phyloP scores from a whole-genome alignment of 2,113 vertebrate species.

The Willisornis vidua region DNA sequence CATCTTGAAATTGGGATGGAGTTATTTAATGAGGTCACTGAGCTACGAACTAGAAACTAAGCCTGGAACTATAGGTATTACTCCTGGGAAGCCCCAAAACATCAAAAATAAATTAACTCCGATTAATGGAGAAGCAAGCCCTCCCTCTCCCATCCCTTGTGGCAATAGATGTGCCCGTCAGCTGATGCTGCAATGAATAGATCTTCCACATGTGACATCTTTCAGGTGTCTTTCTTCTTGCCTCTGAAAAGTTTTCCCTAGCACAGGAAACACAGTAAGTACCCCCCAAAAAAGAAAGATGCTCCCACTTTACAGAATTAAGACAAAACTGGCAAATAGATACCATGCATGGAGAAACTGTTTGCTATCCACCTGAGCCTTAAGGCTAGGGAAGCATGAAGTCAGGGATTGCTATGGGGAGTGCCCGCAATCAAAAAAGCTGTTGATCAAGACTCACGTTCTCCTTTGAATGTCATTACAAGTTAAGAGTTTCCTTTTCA shows the following conservation, averaged over 20 bases:
- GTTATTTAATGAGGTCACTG: slow-evolving; percentile 54
- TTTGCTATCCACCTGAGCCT: not conserved
- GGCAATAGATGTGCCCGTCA: not conserved
- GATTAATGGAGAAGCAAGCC: slow-evolving; percentile 19
- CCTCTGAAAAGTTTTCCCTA: not conserved
- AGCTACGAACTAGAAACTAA: slow-evolving; percentile 47
- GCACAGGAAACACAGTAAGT: not conserved
- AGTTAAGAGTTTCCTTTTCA: not conserved
- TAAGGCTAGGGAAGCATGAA: not conserved
- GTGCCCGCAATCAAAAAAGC: not conserved
- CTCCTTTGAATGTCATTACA: not conserved
- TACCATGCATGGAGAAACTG: rapidly evolving
- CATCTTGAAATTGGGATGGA: slow-evolving; percentile 27
- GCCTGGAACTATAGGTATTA: slow-evolving; percentile 44
- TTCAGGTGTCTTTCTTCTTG: not conserved
- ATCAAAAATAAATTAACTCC: slow-evolving; percentile 58
- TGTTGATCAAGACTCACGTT: not conserved
- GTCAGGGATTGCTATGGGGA: not conserved
- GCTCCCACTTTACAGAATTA: not conserved
- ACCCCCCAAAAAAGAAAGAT: not conserved
- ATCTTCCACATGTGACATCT: not conserved
- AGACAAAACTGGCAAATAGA: not conserved
- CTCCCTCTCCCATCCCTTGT: not conserved
- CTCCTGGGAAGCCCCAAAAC: slow-evolving; percentile 49
- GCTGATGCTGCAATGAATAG: not conserved